A percentile compares a stretch with the other conserved stretches of the same genome.
phyloP scores from a whole-genome alignment of 2,888 invertebrate genomes.

The Trachelus iudaicus region DNA sequence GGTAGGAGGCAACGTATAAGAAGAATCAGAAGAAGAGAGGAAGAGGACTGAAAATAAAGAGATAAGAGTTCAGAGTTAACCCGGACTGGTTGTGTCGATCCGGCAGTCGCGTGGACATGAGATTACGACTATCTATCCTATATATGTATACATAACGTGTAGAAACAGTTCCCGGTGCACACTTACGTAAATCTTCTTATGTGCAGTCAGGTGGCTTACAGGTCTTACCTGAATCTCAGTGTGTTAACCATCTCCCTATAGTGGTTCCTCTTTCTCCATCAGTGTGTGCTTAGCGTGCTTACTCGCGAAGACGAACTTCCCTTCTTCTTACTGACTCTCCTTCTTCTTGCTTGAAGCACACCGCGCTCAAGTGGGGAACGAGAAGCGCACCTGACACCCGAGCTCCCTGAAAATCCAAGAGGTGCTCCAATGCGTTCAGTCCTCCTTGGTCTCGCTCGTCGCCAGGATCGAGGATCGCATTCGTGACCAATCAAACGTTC shows the following conservation, averaged over 20 bases:
- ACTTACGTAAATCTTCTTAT: not conserved
- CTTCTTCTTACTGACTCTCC: conserved; percentile 16
- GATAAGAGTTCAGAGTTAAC: conserved; percentile 30
- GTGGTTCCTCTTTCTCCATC: not conserved
- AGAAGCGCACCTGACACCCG: conserved; percentile 42
- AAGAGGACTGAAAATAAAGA: conserved; percentile 24
- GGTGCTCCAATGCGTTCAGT: conserved; percentile 32
- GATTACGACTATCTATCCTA: conserved; percentile 15
- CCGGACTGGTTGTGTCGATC: conserved; percentile 29
- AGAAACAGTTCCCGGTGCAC: not conserved
- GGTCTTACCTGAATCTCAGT: not conserved
- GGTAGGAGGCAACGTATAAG: conserved; percentile 26
- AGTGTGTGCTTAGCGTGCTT: not conserved
- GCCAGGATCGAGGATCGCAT: conserved; percentile 23
- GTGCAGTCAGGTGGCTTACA: not conserved
- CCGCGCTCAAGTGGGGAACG: conserved; percentile 16
- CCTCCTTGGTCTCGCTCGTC: conserved; percentile 34
- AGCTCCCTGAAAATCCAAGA: conserved; percentile 45
- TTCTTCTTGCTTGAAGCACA: conserved; percentile 16
- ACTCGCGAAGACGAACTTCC: conserved; percentile 7
- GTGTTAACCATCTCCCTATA: not conserved
- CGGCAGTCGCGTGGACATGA: conserved; percentile 30
- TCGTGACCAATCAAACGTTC: not conserved
- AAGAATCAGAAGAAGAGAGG: conserved; percentile 27
- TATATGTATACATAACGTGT: not conserved